Percentiles rank a stretch among this genome's conserved stretches.
These are phyloP conservation scores for Philopedon plagiatum DNA, from an alignment of 2,888 invertebrate species.

Conservation along the genomic window DNA sequence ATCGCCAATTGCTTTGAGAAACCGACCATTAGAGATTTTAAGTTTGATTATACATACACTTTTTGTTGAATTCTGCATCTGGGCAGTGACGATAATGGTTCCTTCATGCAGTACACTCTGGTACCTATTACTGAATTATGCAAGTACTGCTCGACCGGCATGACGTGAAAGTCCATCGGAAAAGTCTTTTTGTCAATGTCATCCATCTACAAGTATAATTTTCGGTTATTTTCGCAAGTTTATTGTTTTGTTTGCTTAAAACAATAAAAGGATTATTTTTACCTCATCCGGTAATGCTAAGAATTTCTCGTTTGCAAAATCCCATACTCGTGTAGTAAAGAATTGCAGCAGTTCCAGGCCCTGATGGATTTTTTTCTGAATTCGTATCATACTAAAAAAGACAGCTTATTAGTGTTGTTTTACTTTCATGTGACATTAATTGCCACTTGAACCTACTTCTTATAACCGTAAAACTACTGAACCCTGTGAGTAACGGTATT, in stretches of 20 bases:
- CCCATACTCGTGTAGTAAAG: slow-evolving; percentile 92
- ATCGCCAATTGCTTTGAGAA: no score
- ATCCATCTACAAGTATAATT: slow-evolving; percentile 54
- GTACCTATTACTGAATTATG: slow-evolving; percentile 85
- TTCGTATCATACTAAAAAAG: slow-evolving; percentile 85
- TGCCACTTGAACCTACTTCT: no score
- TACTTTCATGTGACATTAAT: no score
- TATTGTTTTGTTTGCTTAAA: no score
- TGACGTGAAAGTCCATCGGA: slow-evolving; percentile 60
- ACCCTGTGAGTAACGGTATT: no score
- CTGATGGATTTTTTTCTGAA: slow-evolving; percentile 81
- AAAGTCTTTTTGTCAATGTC: slow-evolving; percentile 74
- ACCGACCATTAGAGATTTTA: no score
- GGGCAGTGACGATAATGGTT: slow-evolving; percentile 82
- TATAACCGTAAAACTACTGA: no score
- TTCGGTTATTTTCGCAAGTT: no score
- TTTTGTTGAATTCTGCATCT: slow-evolving; percentile 82
- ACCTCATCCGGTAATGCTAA: slow-evolving; percentile 72
- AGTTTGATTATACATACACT: slow-evolving; percentile 82
- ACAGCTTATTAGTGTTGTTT: no score
- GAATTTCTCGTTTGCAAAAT: slow-evolving; percentile 82
- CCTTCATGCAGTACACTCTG: slow-evolving; percentile 89
- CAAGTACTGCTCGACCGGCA: slow-evolving; percentile 76
- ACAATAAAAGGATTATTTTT: slow-evolving; percentile 58
- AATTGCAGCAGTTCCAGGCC: slow-evolving; percentile 88